These are phyloP conservation scores for Rhinolophus ferrumequinum DNA, from an alignment of 2,113 vertebrate species.

Conservation along the genomic window DNA sequence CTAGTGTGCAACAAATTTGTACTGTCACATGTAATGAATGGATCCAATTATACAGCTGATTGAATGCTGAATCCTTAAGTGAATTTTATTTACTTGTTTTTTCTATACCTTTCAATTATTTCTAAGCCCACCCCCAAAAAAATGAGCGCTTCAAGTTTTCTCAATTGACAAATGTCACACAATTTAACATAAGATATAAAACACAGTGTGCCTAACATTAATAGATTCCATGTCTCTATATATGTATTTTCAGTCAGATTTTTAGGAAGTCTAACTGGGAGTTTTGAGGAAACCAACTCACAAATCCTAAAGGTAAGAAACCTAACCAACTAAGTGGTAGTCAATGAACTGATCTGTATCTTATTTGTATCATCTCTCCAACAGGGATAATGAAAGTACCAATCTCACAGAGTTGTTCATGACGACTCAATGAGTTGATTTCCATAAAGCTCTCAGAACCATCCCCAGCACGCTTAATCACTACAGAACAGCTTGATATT, in stretches of 20 bases:
- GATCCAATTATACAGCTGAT: not conserved
- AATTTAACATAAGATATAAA: not conserved
- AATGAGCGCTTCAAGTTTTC: not conserved
- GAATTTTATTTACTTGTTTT: constrained; percentile 5
- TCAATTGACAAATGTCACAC: not conserved
- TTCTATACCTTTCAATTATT: not conserved
- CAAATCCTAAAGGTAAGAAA: not conserved
- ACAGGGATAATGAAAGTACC: not conserved
- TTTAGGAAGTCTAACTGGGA: not conserved
- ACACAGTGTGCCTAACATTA: not conserved
- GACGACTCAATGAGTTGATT: not conserved
- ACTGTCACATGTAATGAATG: not conserved
- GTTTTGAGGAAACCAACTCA: not conserved
- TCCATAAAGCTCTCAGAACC: not conserved
- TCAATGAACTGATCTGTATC: not conserved
- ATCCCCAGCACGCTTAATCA: not conserved
- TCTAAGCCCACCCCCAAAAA: not conserved
- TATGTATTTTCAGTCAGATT: not conserved
- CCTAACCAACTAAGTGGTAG: not conserved
- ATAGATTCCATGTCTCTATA: not conserved
- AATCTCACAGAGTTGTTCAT: not conserved
- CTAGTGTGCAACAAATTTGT: not conserved
- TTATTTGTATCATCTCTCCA: not conserved
- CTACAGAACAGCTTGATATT: not conserved
- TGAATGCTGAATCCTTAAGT: not conserved